Percentiles rank a stretch among this genome's conserved stretches.
phyloP scores from a whole-genome alignment of 1,140 invertebrate species.

The Bombus sylvicola region DNA sequence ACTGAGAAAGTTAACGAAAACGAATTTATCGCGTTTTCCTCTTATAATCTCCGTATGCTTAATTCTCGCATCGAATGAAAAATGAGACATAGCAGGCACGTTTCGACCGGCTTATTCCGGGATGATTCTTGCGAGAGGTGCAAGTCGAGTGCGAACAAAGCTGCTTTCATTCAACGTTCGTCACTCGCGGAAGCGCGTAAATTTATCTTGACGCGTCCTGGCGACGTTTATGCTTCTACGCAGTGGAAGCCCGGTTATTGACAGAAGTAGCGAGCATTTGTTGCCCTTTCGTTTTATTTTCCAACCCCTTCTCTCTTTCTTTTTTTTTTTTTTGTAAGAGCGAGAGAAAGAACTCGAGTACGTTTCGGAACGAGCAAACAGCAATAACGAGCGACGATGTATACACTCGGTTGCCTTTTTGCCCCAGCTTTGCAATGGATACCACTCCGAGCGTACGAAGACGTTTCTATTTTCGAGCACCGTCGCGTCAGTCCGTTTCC shows the following conservation, averaged over 20 bases:
- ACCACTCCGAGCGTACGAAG: conserved; percentile 12
- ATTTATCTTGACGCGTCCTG: conserved; percentile 54
- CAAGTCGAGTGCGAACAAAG: conserved; percentile 5
- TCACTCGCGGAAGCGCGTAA: conserved; percentile 15
- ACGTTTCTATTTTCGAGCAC: conserved; percentile 53
- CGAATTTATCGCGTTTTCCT: too few species aligned
- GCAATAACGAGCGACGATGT: conserved; percentile 35
- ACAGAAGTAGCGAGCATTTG: conserved; percentile 24
- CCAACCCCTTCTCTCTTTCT: too few species aligned
- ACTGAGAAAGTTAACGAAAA: too few species aligned
- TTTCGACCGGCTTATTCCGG: too few species aligned
- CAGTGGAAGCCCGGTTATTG: conserved; percentile 29
- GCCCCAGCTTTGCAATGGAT: conserved; percentile 18
- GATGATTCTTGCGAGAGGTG: neutral
- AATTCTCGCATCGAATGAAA: too few species aligned
- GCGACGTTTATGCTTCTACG: conserved; percentile 20
- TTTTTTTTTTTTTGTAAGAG: neutral
- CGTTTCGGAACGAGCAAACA: conserved; percentile 21
- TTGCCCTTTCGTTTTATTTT: neutral
- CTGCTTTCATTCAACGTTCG: conserved; percentile 5
- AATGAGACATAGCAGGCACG: too few species aligned
- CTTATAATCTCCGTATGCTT: too few species aligned
- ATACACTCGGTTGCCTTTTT: conserved; percentile 24
- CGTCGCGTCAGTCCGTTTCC: conserved; percentile 11
- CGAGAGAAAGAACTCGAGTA: neutral